These are phyloP conservation scores for Morus bassanus DNA, from an alignment of 2,797 vertebrate species.

Conservation along the genomic window DNA sequence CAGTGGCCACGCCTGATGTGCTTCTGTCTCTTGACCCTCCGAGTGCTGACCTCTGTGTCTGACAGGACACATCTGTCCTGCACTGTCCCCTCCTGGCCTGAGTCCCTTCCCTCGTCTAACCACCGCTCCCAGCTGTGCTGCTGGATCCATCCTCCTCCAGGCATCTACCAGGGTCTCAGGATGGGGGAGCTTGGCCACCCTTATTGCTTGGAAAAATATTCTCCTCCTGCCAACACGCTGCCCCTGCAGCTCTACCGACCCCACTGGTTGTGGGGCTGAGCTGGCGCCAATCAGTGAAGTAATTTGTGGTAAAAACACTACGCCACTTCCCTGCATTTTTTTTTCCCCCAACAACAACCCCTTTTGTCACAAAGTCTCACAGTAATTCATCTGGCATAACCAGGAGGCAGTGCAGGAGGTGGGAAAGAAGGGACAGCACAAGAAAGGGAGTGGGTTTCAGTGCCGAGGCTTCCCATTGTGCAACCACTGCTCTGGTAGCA, in stretches of 20 bases:
- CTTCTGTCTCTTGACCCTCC: background rate
- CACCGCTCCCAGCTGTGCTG: rapidly evolving
- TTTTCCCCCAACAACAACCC: background rate
- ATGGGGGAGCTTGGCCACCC: background rate
- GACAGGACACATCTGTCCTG: background rate
- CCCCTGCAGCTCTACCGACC: background rate
- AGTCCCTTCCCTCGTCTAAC: background rate
- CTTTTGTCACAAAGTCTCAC: background rate
- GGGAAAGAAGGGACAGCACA: background rate
- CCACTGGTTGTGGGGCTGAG: background rate
- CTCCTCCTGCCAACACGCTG: background rate
- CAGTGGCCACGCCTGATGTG: rapidly evolving
- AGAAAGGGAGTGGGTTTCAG: background rate
- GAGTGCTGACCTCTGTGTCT: background rate
- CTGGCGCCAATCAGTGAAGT: background rate
- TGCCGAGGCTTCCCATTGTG: background rate
- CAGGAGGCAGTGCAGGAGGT: background rate
- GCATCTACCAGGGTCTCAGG: background rate
- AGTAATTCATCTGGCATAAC: background rate
- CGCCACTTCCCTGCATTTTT: background rate
- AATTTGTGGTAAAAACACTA: background rate
- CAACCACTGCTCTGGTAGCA: background rate
- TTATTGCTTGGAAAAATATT: background rate
- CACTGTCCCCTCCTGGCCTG: background rate
- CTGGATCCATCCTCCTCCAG: background rate